Conservation (phyloP, 2,888 invertebrate genomes). For the Leucozona laternaria region DNA sequence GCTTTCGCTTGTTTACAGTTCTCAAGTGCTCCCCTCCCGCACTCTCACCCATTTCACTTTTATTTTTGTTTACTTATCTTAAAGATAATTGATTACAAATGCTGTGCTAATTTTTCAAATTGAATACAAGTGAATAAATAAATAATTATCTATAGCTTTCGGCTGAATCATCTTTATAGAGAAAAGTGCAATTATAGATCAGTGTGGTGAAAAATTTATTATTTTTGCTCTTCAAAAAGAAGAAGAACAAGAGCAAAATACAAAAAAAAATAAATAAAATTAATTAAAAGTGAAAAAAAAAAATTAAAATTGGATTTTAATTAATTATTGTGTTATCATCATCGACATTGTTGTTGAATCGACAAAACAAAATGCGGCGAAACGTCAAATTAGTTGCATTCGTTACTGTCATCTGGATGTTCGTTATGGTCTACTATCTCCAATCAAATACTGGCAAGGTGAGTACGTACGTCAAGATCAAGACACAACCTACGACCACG, state of each 20-base stretch:
- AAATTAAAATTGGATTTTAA: slow-evolving; percentile 5
- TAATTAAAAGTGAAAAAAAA: background rate
- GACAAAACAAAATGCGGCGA: slow-evolving; percentile 80
- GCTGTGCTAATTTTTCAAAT: slow-evolving; percentile 6
- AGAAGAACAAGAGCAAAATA: background rate
- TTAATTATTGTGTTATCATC: background rate
- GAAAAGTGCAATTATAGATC: slow-evolving; percentile 29
- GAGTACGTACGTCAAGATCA: slow-evolving; percentile 77
- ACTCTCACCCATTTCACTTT: slow-evolving; percentile 20
- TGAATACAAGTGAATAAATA: slow-evolving; percentile 16
- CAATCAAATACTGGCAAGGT: slow-evolving; percentile 83
- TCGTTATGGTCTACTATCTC: slow-evolving; percentile 83
- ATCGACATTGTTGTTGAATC: background rate
- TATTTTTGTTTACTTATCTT: slow-evolving; percentile 48
- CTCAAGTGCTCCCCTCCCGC: too few relatives aligned
- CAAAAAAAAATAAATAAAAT: background rate
- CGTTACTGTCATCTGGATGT: slow-evolving; percentile 83
- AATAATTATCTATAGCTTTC: background rate
- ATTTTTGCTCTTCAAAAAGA: slow-evolving; percentile 4
- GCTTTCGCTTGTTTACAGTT: slow-evolving; percentile 34
- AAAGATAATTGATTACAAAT: slow-evolving; percentile 30
- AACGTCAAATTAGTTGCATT: slow-evolving; percentile 83
- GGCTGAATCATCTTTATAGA: slow-evolving; percentile 1
- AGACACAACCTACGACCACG: background rate
- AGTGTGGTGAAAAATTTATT: slow-evolving; percentile 19